These are phyloP conservation scores for Ptychobarbus kaznakovi DNA, from an alignment of 2,797 vertebrate species.

Conservation along the genomic window DNA sequence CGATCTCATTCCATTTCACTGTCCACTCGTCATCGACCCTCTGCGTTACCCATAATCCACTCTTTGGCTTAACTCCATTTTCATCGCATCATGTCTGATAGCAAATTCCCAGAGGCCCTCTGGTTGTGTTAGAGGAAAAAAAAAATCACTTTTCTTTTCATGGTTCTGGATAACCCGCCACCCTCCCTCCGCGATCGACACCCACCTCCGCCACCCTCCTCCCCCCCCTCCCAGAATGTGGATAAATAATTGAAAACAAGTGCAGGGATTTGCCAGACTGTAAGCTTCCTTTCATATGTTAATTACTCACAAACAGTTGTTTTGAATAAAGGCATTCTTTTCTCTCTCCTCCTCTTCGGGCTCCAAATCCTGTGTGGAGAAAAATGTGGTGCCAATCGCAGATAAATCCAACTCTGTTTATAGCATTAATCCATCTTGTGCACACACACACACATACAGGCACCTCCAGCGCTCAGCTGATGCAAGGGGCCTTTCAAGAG, in stretches of 20 bases:
- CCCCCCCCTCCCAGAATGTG: constrained; percentile 47
- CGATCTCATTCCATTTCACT: constrained; percentile 26
- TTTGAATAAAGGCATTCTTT: constrained; percentile 66
- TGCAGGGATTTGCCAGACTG: constrained; percentile 61
- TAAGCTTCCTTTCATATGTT: constrained; percentile 68
- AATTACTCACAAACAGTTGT: constrained; percentile 71
- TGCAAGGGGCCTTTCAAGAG: constrained; percentile 58
- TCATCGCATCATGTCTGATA: constrained; percentile 60
- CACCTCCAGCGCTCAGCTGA: constrained; percentile 56
- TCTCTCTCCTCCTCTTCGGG: constrained; percentile 53
- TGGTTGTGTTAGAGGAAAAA: constrained; percentile 31
- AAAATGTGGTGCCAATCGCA: constrained; percentile 57
- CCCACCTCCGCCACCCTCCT: constrained; percentile 62
- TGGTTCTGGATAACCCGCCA: constrained; percentile 58
- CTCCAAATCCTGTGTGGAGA: constrained; percentile 51
- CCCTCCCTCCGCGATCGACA: constrained; percentile 53
- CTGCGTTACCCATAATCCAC: constrained; percentile 55
- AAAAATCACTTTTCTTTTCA: constrained; percentile 55
- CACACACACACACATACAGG: constrained; percentile 38
- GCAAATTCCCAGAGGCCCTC: constrained; percentile 58
- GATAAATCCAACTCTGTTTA: constrained; percentile 59
- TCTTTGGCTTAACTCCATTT: constrained; percentile 58
- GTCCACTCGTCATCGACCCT: constrained; percentile 51
- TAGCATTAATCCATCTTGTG: constrained; percentile 57
- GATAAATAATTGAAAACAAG: constrained; percentile 67